Evolutionary conservation across 2,888 invertebrate species (phyloP).

Genomic region (Strigamia maritima): DNA sequence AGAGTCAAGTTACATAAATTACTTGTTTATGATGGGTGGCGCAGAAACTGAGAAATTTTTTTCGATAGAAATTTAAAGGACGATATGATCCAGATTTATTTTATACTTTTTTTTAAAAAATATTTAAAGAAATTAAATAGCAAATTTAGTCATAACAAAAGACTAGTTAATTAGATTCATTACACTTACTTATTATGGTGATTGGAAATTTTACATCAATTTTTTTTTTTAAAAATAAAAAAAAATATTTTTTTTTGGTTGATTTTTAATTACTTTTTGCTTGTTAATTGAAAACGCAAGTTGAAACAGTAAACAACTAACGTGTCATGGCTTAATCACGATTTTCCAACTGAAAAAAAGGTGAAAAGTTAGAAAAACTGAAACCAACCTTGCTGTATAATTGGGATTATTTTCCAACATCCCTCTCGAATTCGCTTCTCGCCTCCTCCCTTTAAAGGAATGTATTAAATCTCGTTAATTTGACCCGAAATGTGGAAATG

Average conservation of each 20-base stretch:
- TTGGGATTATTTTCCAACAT: neutral
- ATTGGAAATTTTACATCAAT: constrained; percentile 1
- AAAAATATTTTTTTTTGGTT: neutral
- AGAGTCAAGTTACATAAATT: neutral
- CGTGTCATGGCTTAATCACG: constrained; percentile 8
- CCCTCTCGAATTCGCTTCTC: neutral
- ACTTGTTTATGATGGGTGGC: neutral
- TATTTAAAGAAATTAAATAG: neutral
- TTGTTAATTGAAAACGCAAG: constrained; percentile 19
- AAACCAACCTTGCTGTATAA: neutral
- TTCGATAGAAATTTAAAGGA: neutral
- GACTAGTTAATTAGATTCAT: neutral
- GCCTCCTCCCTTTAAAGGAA: constrained; percentile 17
- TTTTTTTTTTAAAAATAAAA: neutral
- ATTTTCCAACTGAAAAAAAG: neutral
- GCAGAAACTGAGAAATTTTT: neutral
- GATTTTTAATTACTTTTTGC: neutral
- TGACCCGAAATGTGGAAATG: constrained; percentile 17
- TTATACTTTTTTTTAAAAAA: neutral
- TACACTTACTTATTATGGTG: neutral
- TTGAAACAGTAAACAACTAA: neutral
- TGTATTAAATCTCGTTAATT: constrained; percentile 29
- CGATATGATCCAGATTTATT: constrained; percentile 5
- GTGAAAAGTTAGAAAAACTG: neutral
- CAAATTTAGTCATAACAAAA: neutral